Percentiles rank a stretch among this genome's conserved stretches.
These are phyloP conservation scores for Anagrus nilaparvatae DNA, from an alignment of 1,140 invertebrate species.

Conservation along the genomic window DNA sequence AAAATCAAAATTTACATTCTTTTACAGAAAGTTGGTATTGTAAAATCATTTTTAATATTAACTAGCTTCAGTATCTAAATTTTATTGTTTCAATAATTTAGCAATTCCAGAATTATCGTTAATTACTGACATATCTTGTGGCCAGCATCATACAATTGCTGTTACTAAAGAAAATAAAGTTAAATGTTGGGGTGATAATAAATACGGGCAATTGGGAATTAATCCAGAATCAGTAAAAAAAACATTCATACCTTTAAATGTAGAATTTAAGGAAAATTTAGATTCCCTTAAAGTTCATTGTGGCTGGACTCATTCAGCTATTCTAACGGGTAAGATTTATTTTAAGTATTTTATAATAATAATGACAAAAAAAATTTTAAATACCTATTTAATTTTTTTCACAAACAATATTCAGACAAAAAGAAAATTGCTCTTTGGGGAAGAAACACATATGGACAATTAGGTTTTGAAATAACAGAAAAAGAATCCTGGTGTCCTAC, in stretches of 20 bases:
- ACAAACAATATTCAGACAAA: conserved; percentile 16
- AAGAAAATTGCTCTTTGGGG: conserved; percentile 61
- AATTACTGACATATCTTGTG: conserved; percentile 52
- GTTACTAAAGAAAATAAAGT: conserved; percentile 47
- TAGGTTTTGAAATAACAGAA: conserved; percentile 37
- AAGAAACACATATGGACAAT: conserved; percentile 69
- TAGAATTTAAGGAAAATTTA: conserved; percentile 15
- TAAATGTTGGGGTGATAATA: conserved; percentile 65
- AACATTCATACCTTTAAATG: conserved; percentile 43
- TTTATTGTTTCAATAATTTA: too few species aligned
- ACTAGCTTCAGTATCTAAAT: too few species aligned
- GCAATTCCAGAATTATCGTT: conserved; percentile 44
- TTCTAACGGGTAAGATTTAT: conserved; percentile 39
- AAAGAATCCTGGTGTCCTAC: conserved; percentile 22
- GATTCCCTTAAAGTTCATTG: conserved; percentile 34
- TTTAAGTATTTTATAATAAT: conserved; percentile 4
- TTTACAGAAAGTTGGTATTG: conserved; percentile 39
- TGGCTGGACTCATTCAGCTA: conserved; percentile 66
- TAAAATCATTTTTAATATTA: conserved; percentile 3
- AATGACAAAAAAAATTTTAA: conserved; percentile 5
- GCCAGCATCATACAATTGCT: conserved; percentile 61
- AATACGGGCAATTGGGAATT: conserved; percentile 56
- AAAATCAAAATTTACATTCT: conserved; percentile 33
- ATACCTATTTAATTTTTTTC: not conserved
- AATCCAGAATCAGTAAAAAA: conserved; percentile 37